Percentiles rank a stretch among this genome's conserved stretches.
These are phyloP conservation scores for Cryptocheilus praepositus DNA, from an alignment of 2,888 invertebrate genomes.

Conservation along the genomic window DNA sequence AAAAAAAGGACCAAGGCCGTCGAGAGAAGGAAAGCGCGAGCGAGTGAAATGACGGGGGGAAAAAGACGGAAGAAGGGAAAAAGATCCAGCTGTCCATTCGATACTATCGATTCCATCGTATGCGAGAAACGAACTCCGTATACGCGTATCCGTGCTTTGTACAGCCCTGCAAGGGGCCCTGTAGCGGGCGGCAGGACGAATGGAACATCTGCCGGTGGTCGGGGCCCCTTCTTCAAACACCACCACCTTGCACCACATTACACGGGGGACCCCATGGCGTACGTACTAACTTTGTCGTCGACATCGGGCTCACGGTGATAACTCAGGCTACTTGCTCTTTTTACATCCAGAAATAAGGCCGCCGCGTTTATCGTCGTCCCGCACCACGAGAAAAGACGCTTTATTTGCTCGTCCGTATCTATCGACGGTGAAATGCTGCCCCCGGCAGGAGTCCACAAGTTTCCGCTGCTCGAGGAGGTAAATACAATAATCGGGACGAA, in stretches of 20 bases:
- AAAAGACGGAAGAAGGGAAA: slow-evolving; percentile 5
- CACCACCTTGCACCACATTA: slow-evolving; percentile 62
- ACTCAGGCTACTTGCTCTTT: background rate
- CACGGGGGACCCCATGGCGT: slow-evolving; percentile 41
- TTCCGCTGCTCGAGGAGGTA: no score
- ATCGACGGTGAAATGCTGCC: no score
- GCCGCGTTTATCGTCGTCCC: no score
- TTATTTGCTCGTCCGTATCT: no score
- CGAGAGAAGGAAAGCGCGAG: slow-evolving; percentile 24
- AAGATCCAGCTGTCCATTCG: slow-evolving; percentile 51
- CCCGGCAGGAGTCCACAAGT: slow-evolving; percentile 38
- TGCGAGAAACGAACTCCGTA: slow-evolving; percentile 39
- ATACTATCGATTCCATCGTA: slow-evolving; percentile 57
- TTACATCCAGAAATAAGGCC: no score
- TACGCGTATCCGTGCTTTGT: slow-evolving; percentile 52
- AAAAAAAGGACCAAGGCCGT: slow-evolving; percentile 31
- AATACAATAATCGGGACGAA: no score
- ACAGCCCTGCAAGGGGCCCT: slow-evolving; percentile 58
- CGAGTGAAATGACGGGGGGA: no score
- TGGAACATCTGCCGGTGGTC: slow-evolving; percentile 73
- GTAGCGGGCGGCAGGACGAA: slow-evolving; percentile 66
- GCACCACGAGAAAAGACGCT: no score
- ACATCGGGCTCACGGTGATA: slow-evolving; percentile 34
- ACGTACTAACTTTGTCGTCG: slow-evolving; percentile 45
- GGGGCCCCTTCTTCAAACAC: slow-evolving; percentile 59